Base-by-base conservation (phyloP, 2,113 vertebrate species). In the Perca flavescens region DNA sequence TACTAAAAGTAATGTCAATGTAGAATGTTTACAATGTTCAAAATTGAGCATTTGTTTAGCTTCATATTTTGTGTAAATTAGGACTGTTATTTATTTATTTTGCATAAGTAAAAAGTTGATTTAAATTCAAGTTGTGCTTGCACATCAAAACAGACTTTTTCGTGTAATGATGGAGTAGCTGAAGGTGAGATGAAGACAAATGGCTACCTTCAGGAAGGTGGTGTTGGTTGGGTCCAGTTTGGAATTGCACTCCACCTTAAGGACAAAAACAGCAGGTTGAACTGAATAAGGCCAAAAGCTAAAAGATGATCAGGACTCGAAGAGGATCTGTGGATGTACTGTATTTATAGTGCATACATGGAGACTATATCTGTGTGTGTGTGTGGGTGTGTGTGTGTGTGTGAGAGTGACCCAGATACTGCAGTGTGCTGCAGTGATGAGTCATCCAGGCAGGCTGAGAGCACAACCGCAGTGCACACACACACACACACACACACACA, bases 221-320 rank as follows among this genome's bases (percentile, higher is more conserved):
- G 98, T 99, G 90, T 96, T 97, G 88, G 96, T 99, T 0, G 98
- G 98, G 88, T 99, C 98, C 95, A 99, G 96, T 80, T 99, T 99
- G 87, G 98, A 99, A 93, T 99, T 99, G 84, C 98, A 99, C 81
- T 99, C 98, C 3, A 99, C 98, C 98, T 99, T 46, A 6, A 82
- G 56, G n/a, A 76, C 2, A 84, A 67, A 73, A 74, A 62, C 22
- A 88, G 36, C n/a, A 57, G 6, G 5, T 65, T 74, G 34, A 85
- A 11, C 1, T 25, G 2, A 73, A 70, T 77, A 3, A 49, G 17
- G 13, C 3, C 52, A 43, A 15, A 43, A 21, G 6, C 0, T 6
- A 1, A 6, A 12, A 15, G 1, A 19, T 21, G 15, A 9, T 54
- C 17, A 74, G 57, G 57, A 49, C 5, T 14, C 7, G 13, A 5